These are phyloP conservation scores for Oryzias melastigma DNA, from an alignment of 2,113 vertebrate species.

Conservation along the genomic window DNA sequence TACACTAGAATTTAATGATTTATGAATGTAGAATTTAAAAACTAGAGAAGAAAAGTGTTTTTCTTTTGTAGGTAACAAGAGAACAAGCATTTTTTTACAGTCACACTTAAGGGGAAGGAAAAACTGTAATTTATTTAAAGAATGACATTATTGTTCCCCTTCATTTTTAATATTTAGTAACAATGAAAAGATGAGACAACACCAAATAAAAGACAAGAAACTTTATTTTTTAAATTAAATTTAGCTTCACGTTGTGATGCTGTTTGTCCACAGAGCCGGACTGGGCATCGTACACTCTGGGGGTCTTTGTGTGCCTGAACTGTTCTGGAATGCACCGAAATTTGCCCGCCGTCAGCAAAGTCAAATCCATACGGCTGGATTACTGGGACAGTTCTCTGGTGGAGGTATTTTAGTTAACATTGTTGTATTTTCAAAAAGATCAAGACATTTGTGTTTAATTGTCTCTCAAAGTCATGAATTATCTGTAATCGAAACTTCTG, in stretches of 20 bases:
- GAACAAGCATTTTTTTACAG: not conserved
- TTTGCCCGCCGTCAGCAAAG: conserved; percentile 81
- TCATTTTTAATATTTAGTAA: not conserved
- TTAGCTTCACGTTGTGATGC: not conserved
- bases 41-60: too few relatives aligned
- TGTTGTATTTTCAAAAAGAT: not conserved
- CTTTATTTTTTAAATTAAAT: not conserved
- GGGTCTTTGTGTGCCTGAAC: conserved; percentile 88
- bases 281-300: conserved; percentile 91
- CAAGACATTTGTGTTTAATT: too few relatives aligned
- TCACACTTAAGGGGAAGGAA: conserved; percentile 32
- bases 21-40: too few relatives aligned
- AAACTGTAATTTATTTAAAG: conserved; percentile 5
- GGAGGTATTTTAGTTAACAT: conserved; percentile 75
- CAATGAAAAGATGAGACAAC: not conserved
- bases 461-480: too few relatives aligned
- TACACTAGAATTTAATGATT: too few relatives aligned
- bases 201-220: not conserved
- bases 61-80: too few relatives aligned
- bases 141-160: conserved; percentile 42
- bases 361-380: conserved; percentile 90
- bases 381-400: conserved; percentile 87
- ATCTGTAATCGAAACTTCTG: too few relatives aligned
- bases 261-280: conserved; percentile 80
- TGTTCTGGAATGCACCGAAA: conserved; percentile 92